phyloP scores from a whole-genome alignment of 2,113 vertebrate genomes.

The Circaetus cinerascens region DNA sequence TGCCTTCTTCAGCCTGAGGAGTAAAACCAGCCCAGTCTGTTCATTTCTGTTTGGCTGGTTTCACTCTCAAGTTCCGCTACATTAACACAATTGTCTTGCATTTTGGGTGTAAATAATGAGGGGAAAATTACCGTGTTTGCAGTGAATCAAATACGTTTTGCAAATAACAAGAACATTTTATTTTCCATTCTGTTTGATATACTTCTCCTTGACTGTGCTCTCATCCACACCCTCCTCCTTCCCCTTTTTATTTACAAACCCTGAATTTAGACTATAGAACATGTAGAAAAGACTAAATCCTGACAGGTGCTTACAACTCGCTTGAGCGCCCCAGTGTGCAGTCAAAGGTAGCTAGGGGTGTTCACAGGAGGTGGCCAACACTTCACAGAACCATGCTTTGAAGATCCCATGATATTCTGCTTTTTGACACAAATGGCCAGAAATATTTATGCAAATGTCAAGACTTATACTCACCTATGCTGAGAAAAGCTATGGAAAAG shows the following conservation, averaged over 20 bases:
- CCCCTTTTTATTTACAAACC: background rate
- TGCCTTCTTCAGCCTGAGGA: background rate
- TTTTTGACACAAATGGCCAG: background rate
- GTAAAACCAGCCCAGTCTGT: background rate
- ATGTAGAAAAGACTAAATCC: background rate
- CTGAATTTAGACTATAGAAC: background rate
- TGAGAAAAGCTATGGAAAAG: background rate
- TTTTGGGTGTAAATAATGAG: background rate
- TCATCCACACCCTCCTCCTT: background rate
- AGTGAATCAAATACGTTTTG: background rate
- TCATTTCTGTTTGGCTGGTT: background rate
- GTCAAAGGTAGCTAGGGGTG: background rate
- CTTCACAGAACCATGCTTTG: background rate
- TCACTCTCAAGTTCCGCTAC: background rate
- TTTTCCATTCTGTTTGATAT: background rate
- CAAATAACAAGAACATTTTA: background rate
- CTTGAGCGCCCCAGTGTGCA: rapidly evolving
- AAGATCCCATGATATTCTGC: background rate
- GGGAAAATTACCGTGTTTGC: background rate
- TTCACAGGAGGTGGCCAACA: background rate
- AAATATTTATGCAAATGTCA: background rate
- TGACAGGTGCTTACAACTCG: background rate
- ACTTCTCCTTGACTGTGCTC: background rate
- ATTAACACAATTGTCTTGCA: background rate
- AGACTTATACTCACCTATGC: background rate